These are phyloP conservation scores for Trichechus manatus DNA, from an alignment of 2,113 vertebrate genomes.

Conservation along the genomic window DNA sequence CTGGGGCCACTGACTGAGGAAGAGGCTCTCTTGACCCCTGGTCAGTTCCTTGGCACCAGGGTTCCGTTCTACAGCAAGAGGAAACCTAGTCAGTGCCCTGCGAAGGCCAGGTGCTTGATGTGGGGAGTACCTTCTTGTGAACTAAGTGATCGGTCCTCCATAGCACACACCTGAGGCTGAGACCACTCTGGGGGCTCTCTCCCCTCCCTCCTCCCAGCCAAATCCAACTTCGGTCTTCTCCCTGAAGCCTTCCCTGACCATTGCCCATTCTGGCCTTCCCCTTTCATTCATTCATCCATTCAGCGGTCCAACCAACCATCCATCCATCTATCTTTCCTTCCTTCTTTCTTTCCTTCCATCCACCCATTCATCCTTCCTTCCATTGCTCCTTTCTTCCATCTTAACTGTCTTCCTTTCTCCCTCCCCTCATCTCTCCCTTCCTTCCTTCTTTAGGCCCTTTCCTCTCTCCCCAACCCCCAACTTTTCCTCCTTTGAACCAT, in stretches of 20 bases:
- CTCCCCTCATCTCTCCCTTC: neutral
- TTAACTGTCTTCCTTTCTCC: neutral
- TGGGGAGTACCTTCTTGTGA: neutral
- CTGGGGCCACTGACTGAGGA: constrained; percentile 71
- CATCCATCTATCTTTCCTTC: neutral
- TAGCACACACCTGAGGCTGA: neutral
- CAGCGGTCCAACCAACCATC: neutral
- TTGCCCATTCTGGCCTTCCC: neutral
- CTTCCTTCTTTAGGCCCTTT: no score
- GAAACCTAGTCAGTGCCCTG: constrained; percentile 45
- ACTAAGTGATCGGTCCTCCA: neutral
- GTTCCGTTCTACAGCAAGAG: constrained; percentile 58
- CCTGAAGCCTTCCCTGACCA: neutral
- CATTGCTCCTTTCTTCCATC: neutral
- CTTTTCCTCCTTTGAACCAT: neutral
- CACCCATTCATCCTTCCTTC: neutral
- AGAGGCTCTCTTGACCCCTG: constrained; percentile 66
- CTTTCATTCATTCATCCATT: neutral
- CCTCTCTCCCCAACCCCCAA: no score
- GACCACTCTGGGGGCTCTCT: neutral
- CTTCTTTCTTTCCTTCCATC: neutral
- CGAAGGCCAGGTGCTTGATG: neutral
- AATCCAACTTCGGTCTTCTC: neutral
- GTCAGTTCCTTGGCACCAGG: constrained; percentile 58
- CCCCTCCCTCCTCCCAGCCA: neutral